Base-by-base conservation (phyloP, 2,113 vertebrate species). In the Cynoglossus semilaevis region DNA sequence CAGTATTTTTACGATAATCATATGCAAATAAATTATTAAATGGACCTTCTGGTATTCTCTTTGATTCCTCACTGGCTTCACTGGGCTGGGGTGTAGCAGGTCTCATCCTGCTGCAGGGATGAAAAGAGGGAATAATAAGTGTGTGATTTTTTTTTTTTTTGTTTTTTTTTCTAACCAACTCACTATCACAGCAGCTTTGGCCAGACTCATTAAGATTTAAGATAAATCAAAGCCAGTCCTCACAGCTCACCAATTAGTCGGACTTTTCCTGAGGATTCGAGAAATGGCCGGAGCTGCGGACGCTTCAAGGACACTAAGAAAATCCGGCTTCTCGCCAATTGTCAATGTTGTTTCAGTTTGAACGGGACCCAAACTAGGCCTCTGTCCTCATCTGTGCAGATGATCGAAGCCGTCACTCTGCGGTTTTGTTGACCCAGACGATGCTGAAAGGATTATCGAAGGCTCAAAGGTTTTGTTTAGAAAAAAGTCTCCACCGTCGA, bases 1-100 rank as follows among this genome's bases (percentile, higher is more conserved):
- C 82, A 80, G 81, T 88, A 89, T 89, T 89, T 89, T 89, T 89
- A 87, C 82, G 79, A 86, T 89, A 87, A 89, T 88, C 85, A 89
- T 86, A 88, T 89, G 88, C 86, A 87, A 89, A 89, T 89, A 88
- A 89, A 89, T 89, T 85, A 89, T 89, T 86, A 86, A 88, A 86
- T 44, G 34, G 80, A 74, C 74, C 60, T 29, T 89, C 51, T 85
- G 74, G 79, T 74, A 87, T 85, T 86, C 86, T 82, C 80, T 87
- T 88, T 89, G 85, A 86, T 86, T 87, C 74, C 63, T 74, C 58
- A 0, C 38, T 10, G 78, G 69, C 81, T 85, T 86, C 79, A 81
- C 64, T 37, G 53, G 71, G 74, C 72, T 71, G 66, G 22, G 6
- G 51, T 54, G 63, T 76, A 81, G 51, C 69, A 62, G 78, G 83